Conservation (phyloP, 2,797 vertebrate genomes). For the Semotilus atromaculatus region DNA sequence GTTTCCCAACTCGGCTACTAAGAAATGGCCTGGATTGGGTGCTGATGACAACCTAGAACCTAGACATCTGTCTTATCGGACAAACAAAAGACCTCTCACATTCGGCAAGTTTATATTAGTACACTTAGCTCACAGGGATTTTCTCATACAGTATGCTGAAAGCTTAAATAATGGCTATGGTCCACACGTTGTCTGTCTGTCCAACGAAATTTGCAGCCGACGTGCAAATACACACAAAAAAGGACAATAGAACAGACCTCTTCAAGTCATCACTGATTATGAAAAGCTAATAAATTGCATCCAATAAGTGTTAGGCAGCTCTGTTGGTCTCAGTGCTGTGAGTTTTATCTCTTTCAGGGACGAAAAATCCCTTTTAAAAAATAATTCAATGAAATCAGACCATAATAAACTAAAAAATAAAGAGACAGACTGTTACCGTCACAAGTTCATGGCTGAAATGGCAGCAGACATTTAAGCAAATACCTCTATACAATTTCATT, state of each 20-base stretch:
- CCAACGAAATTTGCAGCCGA: slow-evolving; percentile 65
- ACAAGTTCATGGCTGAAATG: slow-evolving; percentile 73
- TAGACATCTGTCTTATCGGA: background rate
- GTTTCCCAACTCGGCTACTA: background rate
- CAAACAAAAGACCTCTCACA: slow-evolving; percentile 21
- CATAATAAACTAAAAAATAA: slow-evolving; percentile 68
- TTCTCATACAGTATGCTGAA: slow-evolving; percentile 61
- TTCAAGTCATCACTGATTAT: slow-evolving; percentile 56
- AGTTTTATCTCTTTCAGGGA: slow-evolving; percentile 65
- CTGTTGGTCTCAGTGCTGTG: slow-evolving; percentile 82
- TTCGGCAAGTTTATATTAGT: slow-evolving; percentile 44
- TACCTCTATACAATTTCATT: slow-evolving; percentile 61
- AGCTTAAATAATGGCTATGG: slow-evolving; percentile 81
- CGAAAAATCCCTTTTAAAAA: slow-evolving; percentile 66
- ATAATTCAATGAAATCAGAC: slow-evolving; percentile 64
- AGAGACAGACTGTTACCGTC: slow-evolving; percentile 66
- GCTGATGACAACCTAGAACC: slow-evolving; percentile 18
- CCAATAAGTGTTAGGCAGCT: slow-evolving; percentile 77
- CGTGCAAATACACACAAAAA: slow-evolving; percentile 64
- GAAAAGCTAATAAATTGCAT: slow-evolving; percentile 64
- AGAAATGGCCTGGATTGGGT: slow-evolving; percentile 18
- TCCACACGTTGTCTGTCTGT: slow-evolving; percentile 65
- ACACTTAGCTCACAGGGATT: slow-evolving; percentile 27
- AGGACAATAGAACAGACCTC: slow-evolving; percentile 71
- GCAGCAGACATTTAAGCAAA: slow-evolving; percentile 70